Evolutionary conservation across 2,888 invertebrate genomes (phyloP), one percentile per base, ranked within the genome.

Genomic region (Papilio protenor): DNA sequence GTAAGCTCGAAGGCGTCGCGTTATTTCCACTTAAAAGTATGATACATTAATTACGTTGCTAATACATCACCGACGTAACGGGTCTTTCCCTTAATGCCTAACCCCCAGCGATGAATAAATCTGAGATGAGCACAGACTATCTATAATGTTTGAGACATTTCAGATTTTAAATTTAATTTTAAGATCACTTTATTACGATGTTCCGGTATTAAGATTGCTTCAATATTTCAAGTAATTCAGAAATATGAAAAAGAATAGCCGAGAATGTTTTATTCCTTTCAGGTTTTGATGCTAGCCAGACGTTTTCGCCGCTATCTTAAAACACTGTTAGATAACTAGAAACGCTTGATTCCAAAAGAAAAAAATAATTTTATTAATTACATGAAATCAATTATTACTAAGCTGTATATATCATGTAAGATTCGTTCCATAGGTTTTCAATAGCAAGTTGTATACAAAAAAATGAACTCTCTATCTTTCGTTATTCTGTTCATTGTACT

Each of bases 61-160:
- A 79, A 81, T 81, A 80, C 80, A 79, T 82, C 79, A 80, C 71
- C 80, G 77, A 79, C 72, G 80, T 76, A 80, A 76, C 70, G 81
- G 69, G 80, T 78, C 80, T 79, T 80, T 80, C 79, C 80, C 81
- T 76, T 81, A 81, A 81, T 82, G 80, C 73, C 73, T 76, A 71
- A 78, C 78, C 80, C 80, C 70, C 21, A 77, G 66, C 77, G 80
- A 73, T 79, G 78, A 82, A 83, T 83, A 83, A 83, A 83, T 82
- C 81, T 80, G 79, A 74, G 75, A 78, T 73, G 70, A 45, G n/a
- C 70, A 75, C 64, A 82, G 82, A 81, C 27, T 69, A 81, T 45
- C 49, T 75, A 40, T 47, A 45, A 40, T 18, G 1, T 21, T 59
- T 61, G 3, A 10, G 11, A 66, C 66, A 40, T n/a, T n/a, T 66